Evolutionary conservation across 1,140 invertebrate species (phyloP), one percentile per base, ranked within the genome.

Genomic region (Drosophila biarmipes): DNA sequence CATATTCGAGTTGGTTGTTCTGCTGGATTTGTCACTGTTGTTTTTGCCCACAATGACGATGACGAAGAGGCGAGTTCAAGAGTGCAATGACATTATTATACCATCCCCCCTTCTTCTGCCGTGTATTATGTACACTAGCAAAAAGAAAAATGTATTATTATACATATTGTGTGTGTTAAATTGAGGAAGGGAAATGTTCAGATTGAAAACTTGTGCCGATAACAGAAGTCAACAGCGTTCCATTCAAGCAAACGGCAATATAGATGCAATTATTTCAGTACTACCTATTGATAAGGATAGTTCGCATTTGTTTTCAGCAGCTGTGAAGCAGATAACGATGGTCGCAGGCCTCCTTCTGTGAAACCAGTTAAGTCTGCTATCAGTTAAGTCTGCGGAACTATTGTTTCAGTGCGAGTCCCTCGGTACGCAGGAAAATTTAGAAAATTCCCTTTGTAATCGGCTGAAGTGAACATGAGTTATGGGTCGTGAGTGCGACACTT

Each of bases 51-150:
- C 5, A 49, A 49, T 49, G n/a, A 31, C n/a, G 46, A 10, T 48
- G 46, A 49, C 27, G 24, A 31, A 49, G n/a, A 49, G 46, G 17
- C 27, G 17, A 52, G 53, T 55, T 56, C 31, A 49, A 43, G 46
- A 85, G 80, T 80, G 80, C 80, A 85, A 85, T 82, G 80, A 84
- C 80, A 80, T 75, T 75, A 59, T 52, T 37, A 63, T 64, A 40
- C 15, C 40, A 53, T 19, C 17, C 40, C 40, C 2, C 38, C n/a
- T 48, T 12, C 31, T 31, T 17, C 7, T 45, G 11, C 12, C 21
- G 5, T n/a, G 14, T 29, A 15, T 6, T 24, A 21, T 14, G 38
- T 57, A 31, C 56, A 45, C 40, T 27, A 35, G 34, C 31, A 35
- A 34, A 24, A 29, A 17, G 24, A 59, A 55, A 12, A 4, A 21